Evolutionary conservation across 2,113 vertebrate species (phyloP), one percentile per base, ranked within the genome.

Genomic region (Poeciliopsis occidentalis): DNA sequence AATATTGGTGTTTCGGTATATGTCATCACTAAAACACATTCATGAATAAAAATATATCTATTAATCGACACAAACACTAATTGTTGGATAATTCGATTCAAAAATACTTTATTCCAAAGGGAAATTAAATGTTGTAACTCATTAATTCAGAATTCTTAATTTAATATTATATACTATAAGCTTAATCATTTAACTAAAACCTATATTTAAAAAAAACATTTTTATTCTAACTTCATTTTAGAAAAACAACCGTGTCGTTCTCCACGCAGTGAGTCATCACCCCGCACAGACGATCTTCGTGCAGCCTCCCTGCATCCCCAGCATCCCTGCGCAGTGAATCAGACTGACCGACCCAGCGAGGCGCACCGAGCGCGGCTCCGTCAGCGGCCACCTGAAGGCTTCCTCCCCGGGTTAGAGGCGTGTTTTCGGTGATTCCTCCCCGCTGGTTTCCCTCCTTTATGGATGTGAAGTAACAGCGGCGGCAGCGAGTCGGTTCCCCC

Each of bases 231-330:
- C 44, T 47, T 19, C 17, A 15, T 47, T 17, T 17, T 39, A 67
- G 39, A 51, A 13, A 30, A 51, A 6, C 17, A 4, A 29, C 12
- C 11, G 7, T 27, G 4, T 22, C 31, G 30, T 8, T 6, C 31
- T 12, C 32, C 32, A 1, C 37, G 15, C 26, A 31, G 87, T 89
- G 82, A 76, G 1, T 30, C 47, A 19, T 67, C 30, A 0, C 0
- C 1, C 0, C 0, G 8, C 0, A 17, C 4, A 66, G 1, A 67
- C 66, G 69, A 88, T 78, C 90, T 85, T 7, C 0, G 75, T 34
- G 1, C 70, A 92, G 85, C 12, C 87, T 79, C 88, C 57, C 89
- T 87, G 89, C 77, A 90, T 91, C 89, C 73, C 37, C 65, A 87
- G 85, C 90, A 87, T 85, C 87, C 82, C 64, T 67, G 82, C 69